These are phyloP conservation scores for Acinonyx jubatus DNA, from an alignment of 2,113 vertebrate species.

Conservation along the genomic window DNA sequence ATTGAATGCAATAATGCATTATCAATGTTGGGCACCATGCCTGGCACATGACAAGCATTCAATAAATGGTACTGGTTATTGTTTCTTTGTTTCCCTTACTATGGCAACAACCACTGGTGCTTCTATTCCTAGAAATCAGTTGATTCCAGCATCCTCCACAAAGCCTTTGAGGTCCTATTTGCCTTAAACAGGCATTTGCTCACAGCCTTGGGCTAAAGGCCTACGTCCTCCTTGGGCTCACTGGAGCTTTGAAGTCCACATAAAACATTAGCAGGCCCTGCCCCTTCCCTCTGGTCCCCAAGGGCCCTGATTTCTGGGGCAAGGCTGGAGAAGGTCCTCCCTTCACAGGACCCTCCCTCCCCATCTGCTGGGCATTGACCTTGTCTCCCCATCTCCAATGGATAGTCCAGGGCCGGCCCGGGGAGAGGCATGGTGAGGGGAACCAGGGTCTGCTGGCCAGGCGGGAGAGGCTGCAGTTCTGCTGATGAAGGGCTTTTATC, in stretches of 20 bases:
- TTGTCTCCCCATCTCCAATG: background rate
- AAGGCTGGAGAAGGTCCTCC: background rate
- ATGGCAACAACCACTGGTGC: background rate
- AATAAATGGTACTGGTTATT: background rate
- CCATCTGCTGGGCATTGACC: background rate
- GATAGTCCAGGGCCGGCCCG: background rate
- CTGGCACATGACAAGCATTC: background rate
- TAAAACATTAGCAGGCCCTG: background rate
- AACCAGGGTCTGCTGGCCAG: background rate
- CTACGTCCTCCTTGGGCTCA: background rate
- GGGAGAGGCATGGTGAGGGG: background rate
- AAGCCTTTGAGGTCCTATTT: background rate
- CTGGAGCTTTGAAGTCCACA: background rate
- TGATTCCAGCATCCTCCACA: background rate
- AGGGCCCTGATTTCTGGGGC: background rate
- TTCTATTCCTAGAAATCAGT: background rate
- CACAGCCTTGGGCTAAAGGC: background rate
- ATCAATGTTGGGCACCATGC: accelerated
- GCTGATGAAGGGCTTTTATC: slow-evolving; percentile 72
- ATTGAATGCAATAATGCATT: accelerated
- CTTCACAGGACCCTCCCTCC: background rate
- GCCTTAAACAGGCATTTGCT: background rate
- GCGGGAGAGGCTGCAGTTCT: background rate
- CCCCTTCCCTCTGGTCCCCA: background rate
- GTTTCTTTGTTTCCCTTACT: background rate